phyloP scores from a whole-genome alignment of 2,888 invertebrate genomes.

The Drosophila melanocephala region DNA sequence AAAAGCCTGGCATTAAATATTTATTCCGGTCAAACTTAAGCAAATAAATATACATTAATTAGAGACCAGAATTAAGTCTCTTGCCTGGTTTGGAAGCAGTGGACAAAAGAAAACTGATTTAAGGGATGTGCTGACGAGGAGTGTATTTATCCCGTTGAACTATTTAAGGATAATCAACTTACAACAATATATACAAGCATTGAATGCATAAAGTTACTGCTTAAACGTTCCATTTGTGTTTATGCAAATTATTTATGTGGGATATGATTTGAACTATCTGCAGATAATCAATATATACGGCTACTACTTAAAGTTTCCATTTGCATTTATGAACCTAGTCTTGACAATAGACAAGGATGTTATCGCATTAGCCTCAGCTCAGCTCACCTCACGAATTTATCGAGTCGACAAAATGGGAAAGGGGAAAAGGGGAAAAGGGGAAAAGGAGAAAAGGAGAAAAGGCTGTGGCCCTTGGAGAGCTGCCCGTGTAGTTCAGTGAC shows the following conservation, averaged over 20 bases:
- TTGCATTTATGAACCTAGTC: conserved; percentile 10
- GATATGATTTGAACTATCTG: background rate
- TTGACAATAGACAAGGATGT: conserved; percentile 35
- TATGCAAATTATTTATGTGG: background rate
- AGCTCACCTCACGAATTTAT: conserved; percentile 42
- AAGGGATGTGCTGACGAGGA: background rate
- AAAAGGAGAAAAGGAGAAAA: background rate
- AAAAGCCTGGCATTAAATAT: background rate
- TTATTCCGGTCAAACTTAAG: background rate
- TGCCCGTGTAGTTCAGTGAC: conserved; percentile 66
- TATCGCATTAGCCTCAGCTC: conserved; percentile 49
- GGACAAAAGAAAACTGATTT: accelerated
- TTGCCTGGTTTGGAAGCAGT: background rate
- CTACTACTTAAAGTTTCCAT: background rate
- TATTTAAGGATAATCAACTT: background rate
- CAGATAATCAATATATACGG: background rate
- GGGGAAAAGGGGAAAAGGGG: conserved; percentile 5
- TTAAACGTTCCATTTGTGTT: background rate
- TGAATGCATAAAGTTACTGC: accelerated
- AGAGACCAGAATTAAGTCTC: background rate
- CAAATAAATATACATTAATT: background rate
- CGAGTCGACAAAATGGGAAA: conserved; percentile 26
- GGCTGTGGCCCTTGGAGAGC: conserved; percentile 21
- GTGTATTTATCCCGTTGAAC: background rate
- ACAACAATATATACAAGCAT: background rate